Conservation (phyloP, 2,797 vertebrate species). For the Melopsittacus undulatus region DNA sequence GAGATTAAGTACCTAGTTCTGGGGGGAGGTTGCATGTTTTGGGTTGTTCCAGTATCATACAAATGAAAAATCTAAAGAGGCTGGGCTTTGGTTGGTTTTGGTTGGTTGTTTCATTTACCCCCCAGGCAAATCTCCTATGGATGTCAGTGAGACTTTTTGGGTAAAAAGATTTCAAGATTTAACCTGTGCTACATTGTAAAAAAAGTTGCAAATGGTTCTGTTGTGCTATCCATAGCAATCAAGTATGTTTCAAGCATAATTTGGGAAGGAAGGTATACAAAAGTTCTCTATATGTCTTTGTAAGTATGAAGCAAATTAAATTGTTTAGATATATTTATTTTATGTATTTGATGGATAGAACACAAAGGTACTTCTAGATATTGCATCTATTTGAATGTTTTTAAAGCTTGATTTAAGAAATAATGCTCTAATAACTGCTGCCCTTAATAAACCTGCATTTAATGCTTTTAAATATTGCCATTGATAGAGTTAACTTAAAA, state of each 20-base stretch:
- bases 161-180: background rate
- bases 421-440: background rate
- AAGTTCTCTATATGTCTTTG: background rate
- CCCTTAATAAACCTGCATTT: background rate
- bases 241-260: background rate
- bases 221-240: background rate
- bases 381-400: background rate
- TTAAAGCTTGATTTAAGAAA: background rate
- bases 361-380: background rate
- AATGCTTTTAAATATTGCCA: background rate
- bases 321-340: background rate
- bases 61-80: background rate
- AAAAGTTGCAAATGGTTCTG: background rate
- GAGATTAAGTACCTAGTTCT: background rate
- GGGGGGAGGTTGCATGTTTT: background rate
- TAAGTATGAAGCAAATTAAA: background rate
- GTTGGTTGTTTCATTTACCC: background rate
- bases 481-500: background rate
- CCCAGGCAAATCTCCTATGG: background rate
- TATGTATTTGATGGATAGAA: background rate
- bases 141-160: background rate
- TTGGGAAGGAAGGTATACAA: background rate
- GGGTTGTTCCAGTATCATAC: background rate
- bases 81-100: fast-evolving
- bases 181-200: background rate